phyloP scores from a whole-genome alignment of 2,888 invertebrate species.

The Drosophila fulvimacula region DNA sequence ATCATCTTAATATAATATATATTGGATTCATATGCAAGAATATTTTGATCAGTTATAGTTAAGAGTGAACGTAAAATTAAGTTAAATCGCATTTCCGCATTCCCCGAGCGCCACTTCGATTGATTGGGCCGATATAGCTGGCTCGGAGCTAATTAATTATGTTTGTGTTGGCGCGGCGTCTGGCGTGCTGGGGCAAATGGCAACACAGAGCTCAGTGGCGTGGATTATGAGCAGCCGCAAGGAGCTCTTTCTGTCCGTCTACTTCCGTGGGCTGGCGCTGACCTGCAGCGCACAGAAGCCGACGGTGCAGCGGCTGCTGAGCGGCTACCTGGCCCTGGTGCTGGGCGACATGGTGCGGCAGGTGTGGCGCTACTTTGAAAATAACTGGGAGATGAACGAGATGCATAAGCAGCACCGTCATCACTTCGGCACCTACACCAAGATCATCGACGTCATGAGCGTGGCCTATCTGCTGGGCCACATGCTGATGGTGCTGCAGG shows the following conservation, averaged over 20 bases:
- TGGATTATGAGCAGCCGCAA: conserved; percentile 20
- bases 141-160: not conserved
- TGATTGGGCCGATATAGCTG: conserved; percentile 46
- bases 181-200: not conserved
- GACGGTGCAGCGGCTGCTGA: conserved; percentile 28
- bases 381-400: not conserved
- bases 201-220: not conserved
- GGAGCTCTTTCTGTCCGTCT: conserved; percentile 42
- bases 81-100: no score
- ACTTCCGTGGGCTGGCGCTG: conserved; percentile 63
- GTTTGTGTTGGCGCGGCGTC: not conserved
- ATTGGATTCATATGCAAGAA: no score
- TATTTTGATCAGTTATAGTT: no score
- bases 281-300: conserved; percentile 43
- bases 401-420: not conserved
- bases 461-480: conserved; percentile 51
- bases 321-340: conserved; percentile 35
- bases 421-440: not conserved
- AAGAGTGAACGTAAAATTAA: no score
- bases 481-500: conserved; percentile 38
- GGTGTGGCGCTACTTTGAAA: conserved; percentile 12
- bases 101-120: conserved; percentile 35
- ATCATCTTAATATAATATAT: no score
- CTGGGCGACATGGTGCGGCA: conserved; percentile 33
- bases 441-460: conserved; percentile 34